These are phyloP conservation scores for Diplosoma virens DNA, from an alignment of 23 tunicate genomes.

Conservation along the genomic window DNA sequence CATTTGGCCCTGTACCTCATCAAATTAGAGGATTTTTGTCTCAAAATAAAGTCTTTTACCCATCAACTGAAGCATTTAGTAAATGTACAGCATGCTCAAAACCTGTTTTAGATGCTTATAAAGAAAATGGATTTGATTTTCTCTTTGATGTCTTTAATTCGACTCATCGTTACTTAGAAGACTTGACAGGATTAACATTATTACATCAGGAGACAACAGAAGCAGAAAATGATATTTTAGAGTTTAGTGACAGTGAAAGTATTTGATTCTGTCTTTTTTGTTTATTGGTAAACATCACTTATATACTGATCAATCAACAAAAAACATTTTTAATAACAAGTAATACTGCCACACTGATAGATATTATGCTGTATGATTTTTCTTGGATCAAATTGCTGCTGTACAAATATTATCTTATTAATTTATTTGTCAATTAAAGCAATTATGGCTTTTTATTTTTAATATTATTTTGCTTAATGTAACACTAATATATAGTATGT, in stretches of 20 bases:
- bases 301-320: too few species aligned
- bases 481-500: too few species aligned
- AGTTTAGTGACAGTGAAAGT: conserved; percentile 76
- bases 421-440: too few species aligned
- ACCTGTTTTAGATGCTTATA: conserved; percentile 40
- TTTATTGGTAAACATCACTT: too few species aligned
- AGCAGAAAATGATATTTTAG: conserved; percentile 70
- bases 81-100: conserved; percentile 96
- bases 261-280: conserved; percentile 2
- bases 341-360: too few species aligned
- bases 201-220: conserved; percentile 66
- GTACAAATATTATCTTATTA: too few species aligned
- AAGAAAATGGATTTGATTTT: conserved; percentile 50
- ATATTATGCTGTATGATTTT: too few species aligned
- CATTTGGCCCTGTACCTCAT: conserved; percentile 84
- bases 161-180: conserved; percentile 74
- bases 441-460: too few species aligned
- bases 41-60: conserved; percentile 64
- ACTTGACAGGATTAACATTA: conserved; percentile 79
- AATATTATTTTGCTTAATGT: too few species aligned
- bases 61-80: conserved; percentile 77
- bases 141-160: conserved; percentile 90
- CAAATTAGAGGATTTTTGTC: conserved; percentile 93
- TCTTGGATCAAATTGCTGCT: too few species aligned
- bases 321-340: too few species aligned